Evolutionary conservation across 2,113 vertebrate genomes (phyloP).

Genomic region (Nanorana parkeri): DNA sequence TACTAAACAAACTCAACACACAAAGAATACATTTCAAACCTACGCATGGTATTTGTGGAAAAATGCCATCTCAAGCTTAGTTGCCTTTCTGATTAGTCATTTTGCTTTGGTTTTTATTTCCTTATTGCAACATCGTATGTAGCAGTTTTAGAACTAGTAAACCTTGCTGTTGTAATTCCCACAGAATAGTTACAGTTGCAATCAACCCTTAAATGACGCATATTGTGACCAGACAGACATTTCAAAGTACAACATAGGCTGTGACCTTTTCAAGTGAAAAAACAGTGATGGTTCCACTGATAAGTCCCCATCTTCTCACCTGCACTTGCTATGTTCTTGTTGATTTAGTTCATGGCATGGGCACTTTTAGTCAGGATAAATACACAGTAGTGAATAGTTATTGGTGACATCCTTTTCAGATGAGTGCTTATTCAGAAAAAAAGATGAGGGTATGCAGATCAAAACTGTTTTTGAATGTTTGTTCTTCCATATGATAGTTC

Average conservation of each 20-base stretch:
- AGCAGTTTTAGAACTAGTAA: background rate
- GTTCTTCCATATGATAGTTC: too few relatives aligned
- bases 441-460: too few relatives aligned
- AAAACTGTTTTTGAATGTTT: too few relatives aligned
- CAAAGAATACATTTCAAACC: constrained; percentile 18
- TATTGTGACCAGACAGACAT: background rate
- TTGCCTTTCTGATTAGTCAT: background rate
- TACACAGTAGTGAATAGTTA: constrained; percentile 1
- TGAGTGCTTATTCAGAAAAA: too few relatives aligned
- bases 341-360: background rate
- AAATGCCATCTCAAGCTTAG: background rate
- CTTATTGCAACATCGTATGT: background rate
- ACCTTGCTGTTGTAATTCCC: background rate
- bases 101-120: background rate
- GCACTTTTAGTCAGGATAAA: background rate
- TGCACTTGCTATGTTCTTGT: too few relatives aligned
- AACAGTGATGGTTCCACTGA: constrained; percentile 1
- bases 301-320: background rate
- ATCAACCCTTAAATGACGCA: background rate
- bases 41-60: constrained; percentile 3
- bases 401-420: too few relatives aligned
- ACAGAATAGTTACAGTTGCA: background rate
- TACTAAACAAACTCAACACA: constrained; percentile 2
- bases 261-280: background rate
- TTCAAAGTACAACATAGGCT: background rate